Conservation (phyloP, 2,888 invertebrate species). For the Cyclophora albipunctata region DNA sequence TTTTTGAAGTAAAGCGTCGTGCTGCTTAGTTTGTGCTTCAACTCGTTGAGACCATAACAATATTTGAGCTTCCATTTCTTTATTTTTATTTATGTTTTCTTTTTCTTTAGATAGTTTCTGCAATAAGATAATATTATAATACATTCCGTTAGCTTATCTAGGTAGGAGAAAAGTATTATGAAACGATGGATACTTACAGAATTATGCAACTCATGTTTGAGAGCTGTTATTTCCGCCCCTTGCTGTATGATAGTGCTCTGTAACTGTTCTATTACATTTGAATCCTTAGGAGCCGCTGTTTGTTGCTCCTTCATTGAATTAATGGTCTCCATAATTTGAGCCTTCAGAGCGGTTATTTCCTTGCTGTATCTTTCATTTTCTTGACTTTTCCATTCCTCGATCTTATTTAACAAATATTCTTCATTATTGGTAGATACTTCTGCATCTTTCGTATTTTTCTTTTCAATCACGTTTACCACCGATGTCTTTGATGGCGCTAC, state of each 20-base stretch:
- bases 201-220: constrained; percentile 64
- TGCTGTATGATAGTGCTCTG: constrained; percentile 66
- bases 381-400: constrained; percentile 69
- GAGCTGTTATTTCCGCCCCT: constrained; percentile 62
- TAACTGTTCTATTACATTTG: constrained; percentile 49
- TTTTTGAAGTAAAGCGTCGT: constrained; percentile 52
- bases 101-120: constrained; percentile 39
- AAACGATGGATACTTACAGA: constrained; percentile 33
- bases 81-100: constrained; percentile 38
- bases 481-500: constrained; percentile 1
- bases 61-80: constrained; percentile 50
- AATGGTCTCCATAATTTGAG: constrained; percentile 56
- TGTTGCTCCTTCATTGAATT: constrained; percentile 47
- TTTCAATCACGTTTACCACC: constrained; percentile 7
- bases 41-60: constrained; percentile 48
- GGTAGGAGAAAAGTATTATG: neutral
- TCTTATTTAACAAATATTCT: constrained; percentile 48
- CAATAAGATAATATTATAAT: constrained; percentile 13
- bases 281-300: constrained; percentile 28
- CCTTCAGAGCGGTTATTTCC: constrained; percentile 60
- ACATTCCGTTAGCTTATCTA: neutral
- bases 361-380: constrained; percentile 72
- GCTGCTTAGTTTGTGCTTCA: constrained; percentile 54
- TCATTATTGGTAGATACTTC: constrained; percentile 49
- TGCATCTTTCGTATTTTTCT: constrained; percentile 43